Evolutionary conservation across 92 coral and sea anemone species (phyloP), one percentile per base, ranked within the genome.

Genomic region (Paragorgia papillata): DNA sequence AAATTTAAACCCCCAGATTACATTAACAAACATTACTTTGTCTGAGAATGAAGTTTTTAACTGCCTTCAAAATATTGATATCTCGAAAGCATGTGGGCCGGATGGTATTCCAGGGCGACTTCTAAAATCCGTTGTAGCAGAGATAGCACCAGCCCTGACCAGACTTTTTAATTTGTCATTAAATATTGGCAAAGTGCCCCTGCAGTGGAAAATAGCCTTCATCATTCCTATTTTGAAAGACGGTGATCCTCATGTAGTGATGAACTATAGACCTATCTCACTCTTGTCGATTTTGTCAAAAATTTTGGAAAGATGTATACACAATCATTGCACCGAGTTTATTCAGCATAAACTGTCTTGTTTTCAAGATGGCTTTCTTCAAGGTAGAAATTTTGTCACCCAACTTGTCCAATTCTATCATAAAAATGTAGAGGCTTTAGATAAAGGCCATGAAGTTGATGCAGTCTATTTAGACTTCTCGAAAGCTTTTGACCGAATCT

Each of bases 71-170:
- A 62, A 62, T 1, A 32, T 62, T 31, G 5, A 62, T 4, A 4
- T 31, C 44, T 9, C 48, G 50, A 62, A 62, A 33, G 69, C 69
- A 31, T 10, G 69, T 62, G 69, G 69, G 25, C 69, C 69, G 19
- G 69, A 62, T 18, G 69, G 24, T 62, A 33, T 62, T 1, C 49
- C 69, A 18, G 69, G 20, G 40, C 6, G 69, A 35, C 69, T 62
- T 35, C 14, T 62, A 32, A 62, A 62, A 35, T 1, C 21, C 17
- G 19, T 35, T 62, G 69, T 46, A 62, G 12, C 44, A 1, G 69
- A 62, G 49, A 62, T 62, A 62, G 40, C 46, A 31, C 69, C 21
- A 35, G 29, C 41, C 25, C 22, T 62, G 49, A 62, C 69, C 21
- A 32, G 26, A 32, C 37, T 62, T 30, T 62, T 62, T 14, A 62